Evolutionary conservation across 2,888 invertebrate species (phyloP).

Genomic region (Chrysomela aeneicollis): DNA sequence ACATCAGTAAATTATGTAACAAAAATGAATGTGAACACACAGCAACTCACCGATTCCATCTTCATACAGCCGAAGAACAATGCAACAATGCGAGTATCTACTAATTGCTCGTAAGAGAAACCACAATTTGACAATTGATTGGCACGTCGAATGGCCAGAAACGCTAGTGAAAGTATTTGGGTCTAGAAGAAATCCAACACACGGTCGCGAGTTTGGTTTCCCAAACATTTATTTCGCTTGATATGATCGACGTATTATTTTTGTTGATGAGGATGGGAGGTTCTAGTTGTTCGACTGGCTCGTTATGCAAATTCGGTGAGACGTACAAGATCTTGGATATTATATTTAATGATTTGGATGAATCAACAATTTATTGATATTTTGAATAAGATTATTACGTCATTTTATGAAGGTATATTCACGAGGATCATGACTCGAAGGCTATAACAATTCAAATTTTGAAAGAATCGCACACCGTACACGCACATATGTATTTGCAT

Average conservation of each 20-base stretch:
- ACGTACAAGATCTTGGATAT: constrained; percentile 11
- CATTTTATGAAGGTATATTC: constrained; percentile 12
- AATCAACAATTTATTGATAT: constrained; percentile 15
- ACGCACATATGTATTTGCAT: no score
- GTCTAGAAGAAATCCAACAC: constrained; percentile 13
- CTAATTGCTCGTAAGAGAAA: constrained; percentile 29
- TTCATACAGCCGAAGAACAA: constrained; percentile 28
- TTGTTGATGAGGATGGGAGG: constrained; percentile 10
- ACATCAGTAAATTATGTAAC: constrained; percentile 18
- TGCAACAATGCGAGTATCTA: constrained; percentile 5
- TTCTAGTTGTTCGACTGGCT: constrained; percentile 15
- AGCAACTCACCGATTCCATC: constrained; percentile 40
- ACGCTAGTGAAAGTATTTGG: constrained; percentile 37
- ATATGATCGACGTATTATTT: background rate
- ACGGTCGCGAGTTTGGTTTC: constrained; percentile 26
- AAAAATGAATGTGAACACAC: constrained; percentile 15
- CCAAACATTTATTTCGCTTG: constrained; percentile 18
- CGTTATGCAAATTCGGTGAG: constrained; percentile 19
- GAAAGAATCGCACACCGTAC: no score
- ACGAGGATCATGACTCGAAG: background rate
- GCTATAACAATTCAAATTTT: no score
- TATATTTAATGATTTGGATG: constrained; percentile 7
- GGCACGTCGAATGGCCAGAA: constrained; percentile 28
- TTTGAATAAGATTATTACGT: constrained; percentile 20
- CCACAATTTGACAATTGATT: constrained; percentile 30